phyloP scores from a whole-genome alignment of 2,113 vertebrate species.

The Setophaga petechia region DNA sequence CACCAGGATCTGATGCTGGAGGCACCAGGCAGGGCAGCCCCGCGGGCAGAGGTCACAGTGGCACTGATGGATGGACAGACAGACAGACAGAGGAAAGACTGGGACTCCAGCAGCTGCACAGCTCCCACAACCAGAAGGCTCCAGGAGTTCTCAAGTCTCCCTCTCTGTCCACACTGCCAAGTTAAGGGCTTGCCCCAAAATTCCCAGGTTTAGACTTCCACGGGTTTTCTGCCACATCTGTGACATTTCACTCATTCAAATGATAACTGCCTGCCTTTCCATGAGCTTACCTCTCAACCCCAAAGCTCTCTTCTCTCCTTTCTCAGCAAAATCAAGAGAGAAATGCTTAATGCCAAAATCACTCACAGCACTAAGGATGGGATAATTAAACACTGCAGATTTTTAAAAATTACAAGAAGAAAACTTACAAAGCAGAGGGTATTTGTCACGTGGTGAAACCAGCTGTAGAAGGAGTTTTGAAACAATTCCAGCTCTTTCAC shows the following conservation, averaged over 20 bases:
- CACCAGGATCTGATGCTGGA: neutral
- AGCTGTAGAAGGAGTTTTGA: neutral
- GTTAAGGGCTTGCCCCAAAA: neutral
- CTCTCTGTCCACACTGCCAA: neutral
- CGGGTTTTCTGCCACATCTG: neutral
- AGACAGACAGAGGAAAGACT: rapidly evolving
- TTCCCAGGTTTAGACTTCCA: neutral
- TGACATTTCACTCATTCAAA: neutral
- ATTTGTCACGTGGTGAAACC: neutral
- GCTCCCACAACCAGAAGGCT: neutral
- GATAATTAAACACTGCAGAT: neutral
- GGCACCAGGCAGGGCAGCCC: neutral
- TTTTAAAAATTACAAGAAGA: neutral
- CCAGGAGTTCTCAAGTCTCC: neutral
- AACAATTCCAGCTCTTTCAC: neutral
- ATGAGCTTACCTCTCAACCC: rapidly evolving
- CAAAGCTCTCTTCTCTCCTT: neutral
- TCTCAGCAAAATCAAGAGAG: neutral
- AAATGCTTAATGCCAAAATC: neutral
- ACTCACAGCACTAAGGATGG: rapidly evolving
- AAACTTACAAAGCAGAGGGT: neutral
- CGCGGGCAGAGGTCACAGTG: rapidly evolving
- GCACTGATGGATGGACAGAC: neutral
- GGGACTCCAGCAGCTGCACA: neutral
- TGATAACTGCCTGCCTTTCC: neutral